Base-by-base conservation (phyloP, 1,140 invertebrate genomes). In the Ridgeia piscesae region DNA sequence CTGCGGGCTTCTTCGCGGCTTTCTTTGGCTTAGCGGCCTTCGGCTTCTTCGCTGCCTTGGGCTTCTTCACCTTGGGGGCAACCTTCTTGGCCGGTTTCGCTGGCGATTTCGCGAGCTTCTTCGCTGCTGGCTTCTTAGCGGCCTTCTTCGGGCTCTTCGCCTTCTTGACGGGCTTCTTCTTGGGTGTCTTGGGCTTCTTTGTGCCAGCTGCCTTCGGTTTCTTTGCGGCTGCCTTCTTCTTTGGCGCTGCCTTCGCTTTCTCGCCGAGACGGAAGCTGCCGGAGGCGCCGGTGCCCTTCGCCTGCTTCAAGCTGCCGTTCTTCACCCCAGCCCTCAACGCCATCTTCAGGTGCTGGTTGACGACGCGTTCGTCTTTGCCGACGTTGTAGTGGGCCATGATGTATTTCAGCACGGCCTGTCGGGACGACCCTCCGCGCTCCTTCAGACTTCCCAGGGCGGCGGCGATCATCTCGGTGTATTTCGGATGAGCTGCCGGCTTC, bases 391-490 rank as follows among this genome's bases (percentile, higher is more conserved):
- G 94, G 34, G 94, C 93, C 91, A 95, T 35, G 90, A 96, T 95
- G 94, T 96, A 95, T 92, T 95, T 96, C 14, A 95, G 93, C 50
- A 96, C 95, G 35, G 95, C 95, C 90, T 95, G 94, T 92, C 95
- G 94, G 17, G 94, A 95, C 0, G 95, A 95, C n/a, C 94, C 94
- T 34, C 95, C 95, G 34, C 93, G 92, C 88, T 94, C 94, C 91
- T 93, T 92, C 31, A 93, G 89, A 34, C 91, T 91, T 91, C 89
- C 42, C 33, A 94, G 34, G 31, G 89, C 93, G 42, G 93, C 93
- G 31, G 42, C 48, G 34, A 94, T 93, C 93, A 94, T 94, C 33
- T 93, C 92, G 21, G 92, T 50, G 91, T 93, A 94, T 91, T 93
- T 93, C 14, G 93, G 93, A 93, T 95, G 95, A 42, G 94, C 93